Evolutionary conservation across 2,113 vertebrate species (phyloP), one percentile per base, ranked within the genome.

Genomic region (Ictalurus furcatus): DNA sequence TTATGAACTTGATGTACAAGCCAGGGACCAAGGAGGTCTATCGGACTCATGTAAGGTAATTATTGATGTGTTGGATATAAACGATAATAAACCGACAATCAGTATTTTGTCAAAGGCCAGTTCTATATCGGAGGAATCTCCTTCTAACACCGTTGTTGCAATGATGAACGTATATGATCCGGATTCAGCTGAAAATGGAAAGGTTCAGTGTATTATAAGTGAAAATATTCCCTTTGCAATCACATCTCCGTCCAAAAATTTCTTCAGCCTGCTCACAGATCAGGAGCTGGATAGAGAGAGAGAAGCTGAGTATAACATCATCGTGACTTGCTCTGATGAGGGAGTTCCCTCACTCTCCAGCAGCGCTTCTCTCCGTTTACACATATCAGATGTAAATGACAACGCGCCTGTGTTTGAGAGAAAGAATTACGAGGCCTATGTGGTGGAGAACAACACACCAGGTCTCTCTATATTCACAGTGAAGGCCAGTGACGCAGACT

Each of bases 21-120:
- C 94, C 0, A 96, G 92, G 78, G 96, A 97, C 0, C 93, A 95
- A 0, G 96, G 95, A 0, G 94, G 96, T 0, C 89, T 97, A 2
- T 90, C 67, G 0, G 89, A 93, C 0, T 94, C 96, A 0, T 92
- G 92, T 87, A 96, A 96, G 86, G 89, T 96, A 6, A 73, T 94
- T 16, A 74, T 97, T 85, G 93, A 96, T 1, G 92, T 97, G 61
- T 1, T 93, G 40, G 96, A 94, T 48, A 85, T 94, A 0, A 95
- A 95, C 28, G 94, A 94, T 23, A 95, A 95, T 1, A 88, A 84
- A 4, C 94, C 94, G 0, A 52, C 90, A 0, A 93, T 95, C 34
- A 92, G 87, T 61, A 89, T 95, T 16, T 91, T 93, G 84, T 94
- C 93, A 14, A 94, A 94, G 71, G 92, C 90, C 0, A 94, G 52